Conservation (phyloP, 2,113 vertebrate species). For the Tyrannus savana region DNA sequence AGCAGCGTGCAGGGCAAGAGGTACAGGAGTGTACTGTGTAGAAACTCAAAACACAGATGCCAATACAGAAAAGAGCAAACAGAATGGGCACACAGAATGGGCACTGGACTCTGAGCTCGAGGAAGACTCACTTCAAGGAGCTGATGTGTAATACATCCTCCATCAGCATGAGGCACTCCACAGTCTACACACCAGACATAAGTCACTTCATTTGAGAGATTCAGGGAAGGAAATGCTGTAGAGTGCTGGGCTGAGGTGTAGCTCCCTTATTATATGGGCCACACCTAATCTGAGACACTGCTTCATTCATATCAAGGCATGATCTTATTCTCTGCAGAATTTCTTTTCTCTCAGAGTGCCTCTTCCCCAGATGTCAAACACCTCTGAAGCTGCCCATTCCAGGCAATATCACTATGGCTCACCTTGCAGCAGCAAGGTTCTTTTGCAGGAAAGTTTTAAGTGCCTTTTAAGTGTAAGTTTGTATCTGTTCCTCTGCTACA, state of each 20-base stretch:
- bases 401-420: background rate
- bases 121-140: slow-evolving; percentile 16
- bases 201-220: background rate
- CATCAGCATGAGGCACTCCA: background rate
- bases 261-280: background rate
- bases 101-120: background rate
- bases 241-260: background rate
- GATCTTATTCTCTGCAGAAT: background rate
- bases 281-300: background rate
- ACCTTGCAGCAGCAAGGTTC: background rate
- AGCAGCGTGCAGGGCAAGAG: background rate
- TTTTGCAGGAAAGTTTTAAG: background rate
- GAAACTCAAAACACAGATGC: background rate
- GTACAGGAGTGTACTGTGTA: background rate
- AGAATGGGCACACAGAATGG: background rate
- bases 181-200: background rate
- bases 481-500: background rate
- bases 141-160: background rate
- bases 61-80: background rate
- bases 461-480: background rate
- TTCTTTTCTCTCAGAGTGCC: background rate
- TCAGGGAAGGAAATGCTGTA: background rate
- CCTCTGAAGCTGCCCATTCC: background rate
- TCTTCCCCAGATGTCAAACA: background rate
- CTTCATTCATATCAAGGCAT: background rate